Base-by-base conservation (phyloP, 2,888 invertebrate species). In the Mimumesa dahlbomi region DNA sequence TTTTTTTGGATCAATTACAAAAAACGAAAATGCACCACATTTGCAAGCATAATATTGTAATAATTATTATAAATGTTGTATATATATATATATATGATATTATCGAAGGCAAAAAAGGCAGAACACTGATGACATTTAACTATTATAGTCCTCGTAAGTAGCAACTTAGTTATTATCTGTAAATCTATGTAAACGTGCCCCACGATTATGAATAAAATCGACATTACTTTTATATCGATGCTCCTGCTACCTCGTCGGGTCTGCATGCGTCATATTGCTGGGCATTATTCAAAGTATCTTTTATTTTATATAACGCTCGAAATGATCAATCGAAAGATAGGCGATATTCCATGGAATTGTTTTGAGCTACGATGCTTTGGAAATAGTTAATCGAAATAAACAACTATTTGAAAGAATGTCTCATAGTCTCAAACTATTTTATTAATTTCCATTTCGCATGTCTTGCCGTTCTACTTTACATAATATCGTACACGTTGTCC, bases 121-220 rank as follows among this genome's bases (percentile, higher is more conserved):
- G 68, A 82, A 82, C 81, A 81, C 79, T 76, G 79, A 84, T 79
- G 78, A 83, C 84, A 84, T 84, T 84, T 81, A 85, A 82, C 70
- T 82, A 83, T 75, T 68, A 79, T 82, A 82, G 77, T 77, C 69
- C 71, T 57, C 49, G 53, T 84, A 84, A 82, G 79, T 86, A 86
- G 83, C 82, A 80, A 82, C 81, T 82, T 85, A 86, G 82, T 81
- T 84, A 81, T 84, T 85, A 84, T 87, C 81, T 87, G 87, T 88
- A 88, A 85, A 86, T 87, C 85, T 84, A 88, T 88, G 88, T 88
- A 87, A 85, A 88, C 87, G 84, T 86, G 79, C 69, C 77, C 82
- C 82, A 82, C 83, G 79, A 84, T 77, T 82, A 87, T 85, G 73
- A 86, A 86, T 85, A 85, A 84, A 87, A 86, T 82, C 77, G 77